These are phyloP conservation scores for Gouania willdenowi DNA, from an alignment of 2,797 vertebrate genomes.

Conservation along the genomic window DNA sequence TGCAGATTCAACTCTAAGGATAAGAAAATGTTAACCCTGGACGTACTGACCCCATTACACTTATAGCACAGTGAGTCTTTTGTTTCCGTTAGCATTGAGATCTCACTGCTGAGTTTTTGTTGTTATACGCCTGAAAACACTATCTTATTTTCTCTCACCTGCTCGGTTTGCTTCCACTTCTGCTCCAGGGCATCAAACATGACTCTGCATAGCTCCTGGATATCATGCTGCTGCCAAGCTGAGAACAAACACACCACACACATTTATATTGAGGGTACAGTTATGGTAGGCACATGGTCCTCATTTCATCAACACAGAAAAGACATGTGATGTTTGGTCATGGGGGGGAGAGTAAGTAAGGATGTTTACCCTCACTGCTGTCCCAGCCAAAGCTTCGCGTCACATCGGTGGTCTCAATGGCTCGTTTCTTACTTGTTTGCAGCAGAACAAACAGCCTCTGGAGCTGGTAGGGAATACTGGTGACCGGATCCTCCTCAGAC, in stretches of 20 bases:
- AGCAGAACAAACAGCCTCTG: conserved; percentile 96
- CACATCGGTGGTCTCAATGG: conserved; percentile 97
- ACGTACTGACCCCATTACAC: conserved; percentile 28
- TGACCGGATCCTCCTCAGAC: conserved; percentile 93
- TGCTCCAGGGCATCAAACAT: conserved; percentile 99
- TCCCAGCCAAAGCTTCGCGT: conserved; percentile 99
- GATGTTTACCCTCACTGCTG: conserved; percentile 92
- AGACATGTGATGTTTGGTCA: conserved; percentile 22
- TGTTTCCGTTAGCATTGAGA: conserved; percentile 34
- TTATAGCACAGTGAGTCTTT: conserved; percentile 48
- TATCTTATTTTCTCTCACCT: conserved; percentile 74
- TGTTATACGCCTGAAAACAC: conserved; percentile 5
- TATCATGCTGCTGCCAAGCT: conserved; percentile 99
- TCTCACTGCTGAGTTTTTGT: conserved; percentile 17
- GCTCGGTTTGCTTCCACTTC: conserved; percentile 98
- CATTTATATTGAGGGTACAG: conserved; percentile 1
- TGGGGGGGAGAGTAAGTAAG: conserved; percentile 5
- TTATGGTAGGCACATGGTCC: conserved; percentile 8
- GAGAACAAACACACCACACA: conserved; percentile 22
- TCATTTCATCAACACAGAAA: conserved; percentile 3
- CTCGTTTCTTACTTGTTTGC: conserved; percentile 97
- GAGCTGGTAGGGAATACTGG: conserved; percentile 95
- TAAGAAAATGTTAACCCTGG: conserved; percentile 35
- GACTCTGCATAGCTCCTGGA: conserved; percentile 97
- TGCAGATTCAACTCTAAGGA: conserved; percentile 8